Percentiles rank a stretch among this genome's conserved stretches.
Conservation (phyloP, 2,113 vertebrate species). For the Perccottus glenii region DNA sequence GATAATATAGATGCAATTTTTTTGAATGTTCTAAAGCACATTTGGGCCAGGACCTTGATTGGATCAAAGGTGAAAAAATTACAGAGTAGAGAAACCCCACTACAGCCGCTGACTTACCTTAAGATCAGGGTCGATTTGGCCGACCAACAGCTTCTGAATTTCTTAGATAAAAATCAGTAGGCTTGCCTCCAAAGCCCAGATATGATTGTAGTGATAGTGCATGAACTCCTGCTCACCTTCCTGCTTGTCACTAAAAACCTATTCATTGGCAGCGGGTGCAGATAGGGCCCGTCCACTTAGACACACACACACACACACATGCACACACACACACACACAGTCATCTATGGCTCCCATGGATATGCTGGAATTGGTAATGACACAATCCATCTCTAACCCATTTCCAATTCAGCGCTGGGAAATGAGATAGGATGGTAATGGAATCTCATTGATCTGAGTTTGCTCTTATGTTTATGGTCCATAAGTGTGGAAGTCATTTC, state of each 20-base stretch:
- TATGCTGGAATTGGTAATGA: conserved; percentile 75
- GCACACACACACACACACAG: conserved; percentile 17
- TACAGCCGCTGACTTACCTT: neutral
- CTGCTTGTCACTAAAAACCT: conserved; percentile 69
- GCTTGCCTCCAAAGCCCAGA: conserved; percentile 35
- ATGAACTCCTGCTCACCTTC: conserved; percentile 77
- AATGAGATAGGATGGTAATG: conserved; percentile 80
- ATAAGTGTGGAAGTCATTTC: conserved; percentile 73
- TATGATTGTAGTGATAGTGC: conserved; percentile 50
- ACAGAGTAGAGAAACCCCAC: neutral
- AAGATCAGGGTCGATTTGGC: neutral
- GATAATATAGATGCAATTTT: neutral
- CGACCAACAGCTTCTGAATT: neutral
- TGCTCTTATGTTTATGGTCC: conserved; percentile 75
- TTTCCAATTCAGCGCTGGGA: conserved; percentile 75
- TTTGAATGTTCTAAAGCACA: neutral
- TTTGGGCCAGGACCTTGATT: neutral
- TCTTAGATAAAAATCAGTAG: neutral
- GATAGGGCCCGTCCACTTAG: conserved; percentile 24
- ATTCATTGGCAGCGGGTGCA: conserved; percentile 66
- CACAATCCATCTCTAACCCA: conserved; percentile 76
- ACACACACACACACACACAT: conserved; percentile 18
- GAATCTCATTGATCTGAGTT: conserved; percentile 81
- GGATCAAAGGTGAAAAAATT: neutral
- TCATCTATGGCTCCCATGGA: conserved; percentile 57